Conservation (phyloP, 2,888 invertebrate genomes). For the Cheilosia soror region DNA sequence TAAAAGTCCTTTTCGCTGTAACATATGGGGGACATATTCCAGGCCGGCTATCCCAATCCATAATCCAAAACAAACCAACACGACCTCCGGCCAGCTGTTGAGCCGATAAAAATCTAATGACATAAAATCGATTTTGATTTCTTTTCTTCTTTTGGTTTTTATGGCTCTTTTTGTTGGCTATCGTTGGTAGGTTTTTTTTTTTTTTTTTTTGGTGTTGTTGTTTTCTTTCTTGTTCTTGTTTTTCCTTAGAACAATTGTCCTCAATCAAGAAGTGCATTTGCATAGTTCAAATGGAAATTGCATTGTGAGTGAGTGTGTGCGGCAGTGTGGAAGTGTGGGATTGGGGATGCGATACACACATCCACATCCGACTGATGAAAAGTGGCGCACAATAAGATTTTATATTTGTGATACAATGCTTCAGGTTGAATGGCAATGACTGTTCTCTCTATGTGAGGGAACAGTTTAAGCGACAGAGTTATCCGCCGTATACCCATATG, state of each 20-base stretch:
- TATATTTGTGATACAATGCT: constrained; percentile 60
- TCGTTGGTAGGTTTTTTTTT: constrained; percentile 19
- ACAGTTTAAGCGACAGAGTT: constrained; percentile 46
- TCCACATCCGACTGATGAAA: constrained; percentile 32
- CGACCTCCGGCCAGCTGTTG: constrained; percentile 65
- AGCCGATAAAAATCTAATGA: constrained; percentile 74
- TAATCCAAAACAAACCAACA: background rate
- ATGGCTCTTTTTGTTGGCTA: constrained; percentile 21
- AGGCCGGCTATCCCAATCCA: background rate
- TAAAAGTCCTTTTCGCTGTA: constrained; percentile 69
- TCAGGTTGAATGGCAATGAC: constrained; percentile 61
- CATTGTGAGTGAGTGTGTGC: constrained; percentile 41
- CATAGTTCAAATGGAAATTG: constrained; percentile 70
- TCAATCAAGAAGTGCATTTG: constrained; percentile 72
- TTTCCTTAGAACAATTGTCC: constrained; percentile 70
- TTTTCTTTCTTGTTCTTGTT: constrained; percentile 19
- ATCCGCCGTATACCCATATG: background rate
- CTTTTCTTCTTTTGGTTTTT: constrained; percentile 57
- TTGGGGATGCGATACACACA: background rate
- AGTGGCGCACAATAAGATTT: constrained; percentile 68
- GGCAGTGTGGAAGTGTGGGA: background rate
- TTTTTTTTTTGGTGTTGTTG: constrained; percentile 6
- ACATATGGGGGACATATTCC: constrained; percentile 65
- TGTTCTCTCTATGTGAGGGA: constrained; percentile 45
- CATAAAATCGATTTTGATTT: constrained; percentile 73